Evolutionary conservation across 2,797 vertebrate species (phyloP), one percentile per base, ranked within the genome.

Genomic region (Enteromius anoplus): DNA sequence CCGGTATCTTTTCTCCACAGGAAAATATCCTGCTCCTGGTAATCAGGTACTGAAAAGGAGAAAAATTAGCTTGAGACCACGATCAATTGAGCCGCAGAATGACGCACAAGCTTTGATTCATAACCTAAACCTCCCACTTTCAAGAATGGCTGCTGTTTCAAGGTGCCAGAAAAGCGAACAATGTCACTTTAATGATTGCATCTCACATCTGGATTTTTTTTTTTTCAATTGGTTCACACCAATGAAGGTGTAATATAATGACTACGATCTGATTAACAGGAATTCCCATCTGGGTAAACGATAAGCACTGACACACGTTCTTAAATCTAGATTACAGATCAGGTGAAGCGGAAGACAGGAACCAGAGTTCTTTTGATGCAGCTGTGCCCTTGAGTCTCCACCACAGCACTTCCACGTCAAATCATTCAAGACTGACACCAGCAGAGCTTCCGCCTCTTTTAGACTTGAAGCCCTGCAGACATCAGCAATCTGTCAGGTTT

Each of bases 1-100:
- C 98, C 98, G 0, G 98, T 99, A 93, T 99, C 98, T 92, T 99
- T 99, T 90, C 98, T 97, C 98, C 98, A 99, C 88, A 99, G 97
- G 95, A 99, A 99, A 90, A 99, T 99, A 93, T 99, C 98, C 92
- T 99, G 97, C 90, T 99, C 98, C 91, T 99, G 98, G 92, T 96
- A 98, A 93, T 99, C 98, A 93, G 98, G 98, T 94, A 97, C 98
- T 99, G 89, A 70, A 90, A 92, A 68, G 62, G 75, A 90, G 55
- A 77, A 69, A 42, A 82, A 83, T 81, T 76, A 83, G 75, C 66
- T 84, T 73, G 71, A 80, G 75, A 75, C 69, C 40, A 53, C 19
- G 66, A 81, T 88, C 88, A 86, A 87, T 84, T 77, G 62, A 78
- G 58, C 80, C 49, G 78, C 83, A 80, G 75, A 51, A 71, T 86